Evolutionary conservation across 2,888 invertebrate species (phyloP).

Genomic region (Harpagoxenus sublaevis): DNA sequence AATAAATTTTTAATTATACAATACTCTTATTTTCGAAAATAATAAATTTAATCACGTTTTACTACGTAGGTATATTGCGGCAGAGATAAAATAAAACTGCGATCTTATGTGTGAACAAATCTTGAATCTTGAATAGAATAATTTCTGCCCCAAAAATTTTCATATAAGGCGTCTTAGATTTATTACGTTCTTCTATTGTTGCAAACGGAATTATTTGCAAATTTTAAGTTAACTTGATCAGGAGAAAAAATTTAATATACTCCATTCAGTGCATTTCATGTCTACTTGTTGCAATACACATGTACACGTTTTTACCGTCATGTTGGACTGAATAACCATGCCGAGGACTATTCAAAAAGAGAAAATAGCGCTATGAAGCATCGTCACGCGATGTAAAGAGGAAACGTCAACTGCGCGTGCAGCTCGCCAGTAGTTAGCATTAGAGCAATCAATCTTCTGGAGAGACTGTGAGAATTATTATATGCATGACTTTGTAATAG

Average conservation of each 20-base stretch:
- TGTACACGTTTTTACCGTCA: not conserved
- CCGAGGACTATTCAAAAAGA: constrained; percentile 13
- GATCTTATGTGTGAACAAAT: not conserved
- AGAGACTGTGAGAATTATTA: constrained; percentile 21
- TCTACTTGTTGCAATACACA: constrained; percentile 14
- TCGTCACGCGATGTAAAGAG: constrained; percentile 44
- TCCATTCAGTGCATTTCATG: not conserved
- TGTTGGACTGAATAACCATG: not conserved
- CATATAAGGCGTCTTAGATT: not conserved
- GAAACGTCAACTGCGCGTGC: constrained; percentile 18
- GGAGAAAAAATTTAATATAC: not conserved
- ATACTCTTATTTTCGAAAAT: not conserved
- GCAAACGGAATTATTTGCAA: not conserved
- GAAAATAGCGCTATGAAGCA: constrained; percentile 27
- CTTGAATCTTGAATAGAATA: not conserved
- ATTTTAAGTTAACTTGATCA: not conserved
- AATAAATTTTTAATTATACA: not conserved
- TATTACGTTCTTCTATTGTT: not conserved
- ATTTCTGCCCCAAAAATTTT: not conserved
- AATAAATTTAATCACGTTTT: not conserved
- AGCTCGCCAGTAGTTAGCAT: constrained; percentile 13
- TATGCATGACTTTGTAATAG: constrained; percentile 18
- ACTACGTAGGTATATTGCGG: not conserved
- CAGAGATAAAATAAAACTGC: not conserved
- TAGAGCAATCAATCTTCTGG: constrained; percentile 28